Conservation (phyloP, 2,113 vertebrate species). For the Mobula birostris region DNA sequence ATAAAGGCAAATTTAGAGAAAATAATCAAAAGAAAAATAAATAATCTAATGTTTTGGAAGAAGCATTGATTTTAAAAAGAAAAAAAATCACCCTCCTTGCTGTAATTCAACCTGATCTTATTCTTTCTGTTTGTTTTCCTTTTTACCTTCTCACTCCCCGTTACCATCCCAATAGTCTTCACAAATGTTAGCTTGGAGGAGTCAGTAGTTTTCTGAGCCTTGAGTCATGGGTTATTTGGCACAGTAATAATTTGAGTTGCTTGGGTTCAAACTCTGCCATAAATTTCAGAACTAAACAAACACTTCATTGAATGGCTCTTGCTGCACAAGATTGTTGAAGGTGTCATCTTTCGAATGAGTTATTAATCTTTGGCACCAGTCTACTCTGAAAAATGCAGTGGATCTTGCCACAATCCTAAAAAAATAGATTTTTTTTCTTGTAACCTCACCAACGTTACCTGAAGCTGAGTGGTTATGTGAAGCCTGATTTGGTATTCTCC, state of each 20-base stretch:
- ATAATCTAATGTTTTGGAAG: not conserved
- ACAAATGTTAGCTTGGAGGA: not conserved
- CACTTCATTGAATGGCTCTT: not conserved
- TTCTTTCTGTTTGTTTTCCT: not conserved
- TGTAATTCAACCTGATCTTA: not conserved
- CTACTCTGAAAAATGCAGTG: not conserved
- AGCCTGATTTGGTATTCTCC: no score
- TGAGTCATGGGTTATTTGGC: not conserved
- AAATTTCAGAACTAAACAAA: not conserved
- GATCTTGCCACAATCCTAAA: not conserved
- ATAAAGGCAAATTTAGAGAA: not conserved
- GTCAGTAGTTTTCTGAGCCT: not conserved
- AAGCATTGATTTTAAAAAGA: not conserved
- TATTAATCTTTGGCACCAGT: not conserved
- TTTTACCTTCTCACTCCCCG: not conserved
- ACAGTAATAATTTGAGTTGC: not conserved
- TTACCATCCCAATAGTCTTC: not conserved
- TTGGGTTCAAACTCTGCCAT: not conserved
- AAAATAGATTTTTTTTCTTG: not conserved
- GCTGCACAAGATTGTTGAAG: not conserved
- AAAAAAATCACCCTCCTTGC: not conserved
- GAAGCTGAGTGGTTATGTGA: not conserved
- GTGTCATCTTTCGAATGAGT: not conserved
- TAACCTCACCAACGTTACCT: not conserved
- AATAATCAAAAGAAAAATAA: not conserved